Conservation (phyloP, 2,888 invertebrate species). For the Polyploca ridens region DNA sequence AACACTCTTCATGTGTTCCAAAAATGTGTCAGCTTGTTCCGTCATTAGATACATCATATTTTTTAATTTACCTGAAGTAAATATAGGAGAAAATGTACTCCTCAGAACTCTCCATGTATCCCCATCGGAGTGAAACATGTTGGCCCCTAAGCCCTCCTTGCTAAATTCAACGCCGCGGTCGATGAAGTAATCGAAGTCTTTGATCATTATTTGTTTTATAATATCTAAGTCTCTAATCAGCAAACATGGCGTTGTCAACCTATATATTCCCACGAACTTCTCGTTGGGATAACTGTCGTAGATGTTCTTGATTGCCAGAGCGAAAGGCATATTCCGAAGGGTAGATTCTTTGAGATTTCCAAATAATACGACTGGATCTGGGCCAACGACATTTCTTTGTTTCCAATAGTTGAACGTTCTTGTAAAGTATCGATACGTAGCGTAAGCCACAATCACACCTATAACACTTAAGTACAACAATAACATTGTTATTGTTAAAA, state of each 20-base stretch:
- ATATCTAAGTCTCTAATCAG: constrained; percentile 59
- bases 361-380: constrained; percentile 48
- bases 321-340: constrained; percentile 36
- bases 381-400: constrained; percentile 45
- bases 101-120: constrained; percentile 56
- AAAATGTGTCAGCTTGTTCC: constrained; percentile 48
- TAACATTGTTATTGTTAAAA: not conserved
- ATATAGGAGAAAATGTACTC: constrained; percentile 56
- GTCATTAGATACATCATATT: constrained; percentile 57
- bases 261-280: constrained; percentile 59
- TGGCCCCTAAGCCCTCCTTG: constrained; percentile 50
- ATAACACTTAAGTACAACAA: not conserved
- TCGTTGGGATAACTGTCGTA: constrained; percentile 54
- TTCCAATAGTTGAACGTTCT: constrained; percentile 60
- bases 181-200: constrained; percentile 56
- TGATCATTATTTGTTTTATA: constrained; percentile 58
- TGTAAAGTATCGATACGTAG: constrained; percentile 49
- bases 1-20: constrained; percentile 35
- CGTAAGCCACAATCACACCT: constrained; percentile 17
- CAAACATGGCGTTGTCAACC: constrained; percentile 52
- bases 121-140: constrained; percentile 58
- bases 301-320: constrained; percentile 40
- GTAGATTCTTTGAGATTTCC: constrained; percentile 51
- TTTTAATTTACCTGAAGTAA: constrained; percentile 62
- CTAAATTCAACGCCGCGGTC: constrained; percentile 57